Base-by-base conservation (phyloP, 2,797 vertebrate genomes). In the Acanthiza pusilla region DNA sequence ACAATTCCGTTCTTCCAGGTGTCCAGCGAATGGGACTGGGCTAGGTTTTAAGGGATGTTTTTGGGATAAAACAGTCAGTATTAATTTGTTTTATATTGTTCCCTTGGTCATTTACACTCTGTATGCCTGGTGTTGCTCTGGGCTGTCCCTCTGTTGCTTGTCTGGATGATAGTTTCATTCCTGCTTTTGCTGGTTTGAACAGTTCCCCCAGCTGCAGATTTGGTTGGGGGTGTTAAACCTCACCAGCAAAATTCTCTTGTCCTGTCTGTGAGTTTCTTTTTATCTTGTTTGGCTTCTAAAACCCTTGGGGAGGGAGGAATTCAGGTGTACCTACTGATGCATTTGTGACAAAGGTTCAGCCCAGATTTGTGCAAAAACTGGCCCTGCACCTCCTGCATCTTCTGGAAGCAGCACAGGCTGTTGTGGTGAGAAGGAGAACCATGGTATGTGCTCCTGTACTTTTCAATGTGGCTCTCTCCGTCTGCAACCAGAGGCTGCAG, bases 1-100 rank as follows among this genome's bases (percentile, higher is more conserved):
- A 43, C 25, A 75, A 61, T 88, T 47, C 48, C 2, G 10, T 76
- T 95, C 71, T 95, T 90, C 88, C 71, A 72, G 66, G 18, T 57
- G 58, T 65, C 26, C 27, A 20, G 34, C 19, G 58, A 83, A 50
- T 6, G 50, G 48, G 48, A 75, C 72, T 74, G 47, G 30, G 51
- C 18, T 48, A 67, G 26, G 34, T 79, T 91, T 91, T 89, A 51
- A 88, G 54, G 45, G 21, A 77, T 45, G 45, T 30, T 61, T 79
- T 88, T 36, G n/a, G 32, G 61, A 75, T 51, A 84, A 94, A 94
- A 40, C 76, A 84, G 51, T 62, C 76, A 84, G 51, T 62, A 42
- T 78, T 61, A 18, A 57, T 68, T 65, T 2, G 1, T 53, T 94
- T 83, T 63, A 58, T 55, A 48, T 48, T 38, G 16, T 65, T 86